Conservation (phyloP, 2,113 vertebrate genomes). For the Phoenicopterus ruber region DNA sequence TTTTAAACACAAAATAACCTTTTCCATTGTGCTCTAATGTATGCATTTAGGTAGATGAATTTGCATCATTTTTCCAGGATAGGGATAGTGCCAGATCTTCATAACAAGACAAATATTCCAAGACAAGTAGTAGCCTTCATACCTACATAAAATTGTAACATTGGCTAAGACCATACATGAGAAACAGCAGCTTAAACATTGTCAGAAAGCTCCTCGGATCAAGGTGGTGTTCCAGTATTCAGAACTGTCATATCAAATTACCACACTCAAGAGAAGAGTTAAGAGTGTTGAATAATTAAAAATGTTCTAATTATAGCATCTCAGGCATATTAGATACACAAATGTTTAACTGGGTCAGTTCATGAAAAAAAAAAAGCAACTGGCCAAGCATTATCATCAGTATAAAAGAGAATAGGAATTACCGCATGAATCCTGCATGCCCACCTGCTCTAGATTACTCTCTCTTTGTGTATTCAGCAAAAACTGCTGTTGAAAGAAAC, state of each 20-base stretch:
- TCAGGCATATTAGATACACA: background rate
- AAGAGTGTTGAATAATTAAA: constrained; percentile 55
- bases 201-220: background rate
- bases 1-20: background rate
- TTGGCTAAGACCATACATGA: background rate
- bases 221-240: background rate
- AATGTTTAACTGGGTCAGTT: background rate
- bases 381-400: background rate
- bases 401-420: background rate
- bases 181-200: background rate
- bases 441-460: background rate
- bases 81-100: background rate
- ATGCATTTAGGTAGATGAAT: background rate
- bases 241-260: background rate
- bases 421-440: background rate
- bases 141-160: background rate
- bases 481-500: background rate
- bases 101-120: background rate
- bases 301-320: constrained; percentile 17
- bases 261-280: background rate
- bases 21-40: background rate
- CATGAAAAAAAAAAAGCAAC: background rate
- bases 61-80: background rate
- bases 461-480: background rate
- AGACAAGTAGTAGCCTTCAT: background rate